Base-by-base conservation (phyloP, 2,888 invertebrate genomes). In the Sminthurinus aureus region DNA sequence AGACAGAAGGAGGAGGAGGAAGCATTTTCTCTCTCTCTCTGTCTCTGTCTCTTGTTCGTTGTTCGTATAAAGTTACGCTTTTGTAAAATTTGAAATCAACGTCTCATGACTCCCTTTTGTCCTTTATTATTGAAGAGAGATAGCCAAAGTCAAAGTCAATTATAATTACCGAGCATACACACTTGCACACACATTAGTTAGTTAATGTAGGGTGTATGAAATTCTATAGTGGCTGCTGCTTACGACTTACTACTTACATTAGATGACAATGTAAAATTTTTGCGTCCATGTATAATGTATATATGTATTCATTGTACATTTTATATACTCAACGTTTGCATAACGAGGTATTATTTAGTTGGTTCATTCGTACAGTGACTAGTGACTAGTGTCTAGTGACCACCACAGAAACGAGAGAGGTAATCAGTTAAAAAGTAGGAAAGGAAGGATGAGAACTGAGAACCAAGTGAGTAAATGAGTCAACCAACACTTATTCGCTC, bases 81-180 rank as follows among this genome's bases (percentile, higher is more conserved):
- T 58, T 18, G 58, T 58, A 71, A 22, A 22, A 12, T 71, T 71
- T 71, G 71, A 22, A 71, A 26, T 71, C 24, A 71, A 24, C n/a
- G 69, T 69, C 67, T 67, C 67, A n/a, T 26, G 15, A 11, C 24
- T 26, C 12, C 71, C 15, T 24, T 24, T 15, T 71, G 71, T 71
- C 71, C 71, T 71, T 71, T 24, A 71, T 71, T 24, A 71, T 71
- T 24, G 13, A 20, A 11, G 13, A 12, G 38, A 38, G 38, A 38
- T 38, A 38, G 38, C 6, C 38, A 38, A 24, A 71, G 71, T 71
- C 71, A 71, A 71, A 71, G 71, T 71, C 71, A 71, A 71, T 67
- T 26, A 67, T 67, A 67, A 26, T 52, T 77, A 77, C 64, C 6
- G 74, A n/a, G 13, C 75, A 71, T 20, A 75, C 52, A 51, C 20